A percentile compares a stretch with the other conserved stretches of the same genome.
These are phyloP conservation scores for Megalops cyprinoides DNA, from an alignment of 2,797 vertebrate genomes.

Conservation along the genomic window DNA sequence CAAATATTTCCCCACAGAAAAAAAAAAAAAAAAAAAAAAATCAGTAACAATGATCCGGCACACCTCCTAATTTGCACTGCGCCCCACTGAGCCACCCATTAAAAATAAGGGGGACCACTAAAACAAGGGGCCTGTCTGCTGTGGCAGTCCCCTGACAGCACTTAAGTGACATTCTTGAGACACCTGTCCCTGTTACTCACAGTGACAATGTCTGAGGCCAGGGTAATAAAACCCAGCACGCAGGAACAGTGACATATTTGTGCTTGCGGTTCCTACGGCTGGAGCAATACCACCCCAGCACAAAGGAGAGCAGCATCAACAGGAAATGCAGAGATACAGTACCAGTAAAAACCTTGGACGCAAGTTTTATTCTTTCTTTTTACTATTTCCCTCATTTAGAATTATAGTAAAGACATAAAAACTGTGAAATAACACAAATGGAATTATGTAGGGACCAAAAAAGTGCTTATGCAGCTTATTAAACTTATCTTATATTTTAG, in stretches of 20 bases:
- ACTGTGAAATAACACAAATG: too few relatives aligned
- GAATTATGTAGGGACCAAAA: too few relatives aligned
- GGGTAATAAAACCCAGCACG: slow-evolving; percentile 40
- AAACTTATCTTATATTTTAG: too few relatives aligned
- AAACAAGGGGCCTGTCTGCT: slow-evolving; percentile 56
- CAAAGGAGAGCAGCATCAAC: not conserved
- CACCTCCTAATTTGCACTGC: slow-evolving; percentile 67
- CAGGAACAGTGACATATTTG: slow-evolving; percentile 34
- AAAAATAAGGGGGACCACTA: slow-evolving; percentile 50
- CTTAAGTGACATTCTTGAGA: slow-evolving; percentile 35
- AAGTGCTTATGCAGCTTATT: too few relatives aligned
- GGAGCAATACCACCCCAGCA: not conserved
- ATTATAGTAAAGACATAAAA: too few relatives aligned
- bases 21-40: slow-evolving; percentile 60
- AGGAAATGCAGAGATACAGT: slow-evolving; percentile 3
- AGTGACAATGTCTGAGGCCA: slow-evolving; percentile 49
- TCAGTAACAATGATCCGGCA: slow-evolving; percentile 72
- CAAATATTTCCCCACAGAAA: slow-evolving; percentile 66
- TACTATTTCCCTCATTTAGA: too few relatives aligned
- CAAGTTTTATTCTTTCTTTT: too few relatives aligned
- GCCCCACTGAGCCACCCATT: slow-evolving; percentile 54
- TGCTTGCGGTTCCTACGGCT: slow-evolving; percentile 33
- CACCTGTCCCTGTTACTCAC: slow-evolving; percentile 66
- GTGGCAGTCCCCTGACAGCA: slow-evolving; percentile 58
- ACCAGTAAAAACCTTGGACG: too few relatives aligned